Percentiles rank a stretch among this genome's conserved stretches.
These are phyloP conservation scores for Crotalus tigris DNA, from an alignment of 2,113 vertebrate genomes.

Conservation along the genomic window DNA sequence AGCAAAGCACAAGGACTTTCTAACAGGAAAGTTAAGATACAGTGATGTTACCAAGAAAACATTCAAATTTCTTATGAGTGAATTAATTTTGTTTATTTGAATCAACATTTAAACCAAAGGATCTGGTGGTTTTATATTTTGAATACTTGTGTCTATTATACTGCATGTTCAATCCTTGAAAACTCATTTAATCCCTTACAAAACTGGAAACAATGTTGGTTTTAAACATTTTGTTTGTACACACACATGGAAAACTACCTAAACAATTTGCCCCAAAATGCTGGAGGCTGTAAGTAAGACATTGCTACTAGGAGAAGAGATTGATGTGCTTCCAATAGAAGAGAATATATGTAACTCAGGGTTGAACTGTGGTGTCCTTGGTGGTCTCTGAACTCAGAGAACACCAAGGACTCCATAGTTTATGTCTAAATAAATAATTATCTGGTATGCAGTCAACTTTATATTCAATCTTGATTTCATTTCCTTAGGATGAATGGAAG, in stretches of 20 bases:
- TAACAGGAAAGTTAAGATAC: neutral
- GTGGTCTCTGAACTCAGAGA: neutral
- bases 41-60: neutral
- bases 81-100: neutral
- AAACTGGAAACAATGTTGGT: neutral
- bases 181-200: neutral
- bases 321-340: neutral
- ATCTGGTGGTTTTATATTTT: neutral
- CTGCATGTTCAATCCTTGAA: neutral
- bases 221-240: neutral
- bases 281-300: neutral
- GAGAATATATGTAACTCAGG: neutral
- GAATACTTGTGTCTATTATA: neutral
- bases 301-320: neutral
- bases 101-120: neutral
- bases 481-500: constrained; percentile 49
- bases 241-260: neutral
- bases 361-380: neutral
- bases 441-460: constrained; percentile 57
- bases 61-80: neutral
- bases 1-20: neutral
- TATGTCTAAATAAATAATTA: constrained; percentile 60
- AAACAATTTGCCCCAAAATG: neutral
- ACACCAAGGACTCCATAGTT: neutral
- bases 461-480: constrained; percentile 60